These are phyloP conservation scores for Dascyllus trimaculatus DNA, from an alignment of 2,113 vertebrate species.

Conservation along the genomic window DNA sequence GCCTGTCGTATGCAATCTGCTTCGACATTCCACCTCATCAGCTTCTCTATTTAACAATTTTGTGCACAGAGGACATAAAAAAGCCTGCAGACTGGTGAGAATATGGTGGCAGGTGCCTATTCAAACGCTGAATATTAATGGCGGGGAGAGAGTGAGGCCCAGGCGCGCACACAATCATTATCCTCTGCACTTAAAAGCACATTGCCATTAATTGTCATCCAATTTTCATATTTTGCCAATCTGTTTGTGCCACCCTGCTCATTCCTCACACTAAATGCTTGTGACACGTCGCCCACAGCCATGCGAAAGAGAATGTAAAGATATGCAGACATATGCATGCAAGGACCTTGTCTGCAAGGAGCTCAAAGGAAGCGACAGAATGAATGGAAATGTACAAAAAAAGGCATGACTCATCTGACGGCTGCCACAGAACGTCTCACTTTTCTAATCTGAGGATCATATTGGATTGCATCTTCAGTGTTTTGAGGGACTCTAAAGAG, in stretches of 20 bases:
- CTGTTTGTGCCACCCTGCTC: slow-evolving; percentile 62
- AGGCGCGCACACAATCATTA: slow-evolving; percentile 47
- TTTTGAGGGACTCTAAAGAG: slow-evolving; percentile 54
- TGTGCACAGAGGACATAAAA: slow-evolving; percentile 68
- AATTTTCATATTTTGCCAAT: slow-evolving; percentile 74
- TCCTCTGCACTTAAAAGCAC: slow-evolving; percentile 73
- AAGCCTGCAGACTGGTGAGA: slow-evolving; percentile 60
- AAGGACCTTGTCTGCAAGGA: slow-evolving; percentile 38
- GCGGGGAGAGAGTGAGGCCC: slow-evolving; percentile 23
- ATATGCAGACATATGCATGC: slow-evolving; percentile 48
- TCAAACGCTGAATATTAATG: slow-evolving; percentile 76
- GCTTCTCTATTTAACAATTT: slow-evolving; percentile 79
- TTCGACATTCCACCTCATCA: slow-evolving; percentile 81
- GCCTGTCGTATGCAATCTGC: slow-evolving; percentile 80
- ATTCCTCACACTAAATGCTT: slow-evolving; percentile 67
- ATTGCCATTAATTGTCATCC: slow-evolving; percentile 78
- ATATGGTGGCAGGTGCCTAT: slow-evolving; percentile 60
- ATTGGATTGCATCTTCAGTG: slow-evolving; percentile 58
- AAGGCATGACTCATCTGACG: slow-evolving; percentile 63
- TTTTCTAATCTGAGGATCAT: slow-evolving; percentile 49
- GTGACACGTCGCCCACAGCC: slow-evolving; percentile 43
- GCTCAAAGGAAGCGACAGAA: slow-evolving; percentile 44
- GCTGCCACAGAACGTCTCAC: slow-evolving; percentile 44
- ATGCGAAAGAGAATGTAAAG: slow-evolving; percentile 11
- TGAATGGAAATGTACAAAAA: slow-evolving; percentile 46